These are phyloP conservation scores for Drosophila nebulosa DNA, from an alignment of 1,140 invertebrate genomes.

Conservation along the genomic window DNA sequence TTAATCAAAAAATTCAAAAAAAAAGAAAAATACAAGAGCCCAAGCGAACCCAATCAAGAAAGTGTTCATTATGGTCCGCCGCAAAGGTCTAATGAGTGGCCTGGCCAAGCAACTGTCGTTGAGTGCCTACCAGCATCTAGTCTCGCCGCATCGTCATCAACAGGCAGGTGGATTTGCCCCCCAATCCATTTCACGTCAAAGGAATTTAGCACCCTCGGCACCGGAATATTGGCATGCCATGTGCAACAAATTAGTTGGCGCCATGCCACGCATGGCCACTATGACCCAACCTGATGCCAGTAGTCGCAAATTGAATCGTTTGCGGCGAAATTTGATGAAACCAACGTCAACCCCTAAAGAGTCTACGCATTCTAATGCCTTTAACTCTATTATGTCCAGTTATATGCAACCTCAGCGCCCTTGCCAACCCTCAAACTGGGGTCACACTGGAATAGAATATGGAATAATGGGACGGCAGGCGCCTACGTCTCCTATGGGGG, in stretches of 20 bases:
- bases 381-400: not conserved
- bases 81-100: slow-evolving; percentile 8
- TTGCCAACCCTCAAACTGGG: not conserved
- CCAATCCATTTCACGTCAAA: not conserved
- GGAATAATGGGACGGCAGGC: not conserved
- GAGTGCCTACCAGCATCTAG: slow-evolving; percentile 29
- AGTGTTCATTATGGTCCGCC: slow-evolving; percentile 40
- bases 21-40: not conserved
- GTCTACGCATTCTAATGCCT: not conserved
- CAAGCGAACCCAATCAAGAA: not conserved
- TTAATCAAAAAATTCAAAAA: not conserved
- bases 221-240: slow-evolving; percentile 32
- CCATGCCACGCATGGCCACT: slow-evolving; percentile 25
- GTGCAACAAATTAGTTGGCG: slow-evolving; percentile 36
- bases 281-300: slow-evolving; percentile 16
- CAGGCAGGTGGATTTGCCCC: not conserved
- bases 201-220: not conserved
- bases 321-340: slow-evolving; percentile 28
- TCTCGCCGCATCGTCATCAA: not conserved
- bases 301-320: slow-evolving; percentile 25
- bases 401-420: slow-evolving; percentile 3
- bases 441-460: not conserved
- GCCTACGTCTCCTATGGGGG: not conserved
- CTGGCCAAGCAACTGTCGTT: slow-evolving; percentile 33
- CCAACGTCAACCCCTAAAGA: not conserved